Base-by-base conservation (phyloP, 2,888 invertebrate genomes). In the Pomacea canaliculata region DNA sequence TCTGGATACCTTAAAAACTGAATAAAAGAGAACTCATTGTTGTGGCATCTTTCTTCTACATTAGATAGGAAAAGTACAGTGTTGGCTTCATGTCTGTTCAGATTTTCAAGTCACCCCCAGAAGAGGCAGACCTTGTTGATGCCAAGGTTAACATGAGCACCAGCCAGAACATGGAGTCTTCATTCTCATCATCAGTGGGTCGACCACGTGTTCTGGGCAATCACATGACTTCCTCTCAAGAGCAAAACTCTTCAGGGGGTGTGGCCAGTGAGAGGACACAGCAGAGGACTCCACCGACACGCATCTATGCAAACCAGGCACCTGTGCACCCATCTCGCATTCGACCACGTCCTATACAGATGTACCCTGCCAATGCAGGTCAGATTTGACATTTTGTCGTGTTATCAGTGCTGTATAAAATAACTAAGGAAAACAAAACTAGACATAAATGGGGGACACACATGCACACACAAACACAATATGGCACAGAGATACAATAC, bases 61-160 rank as follows among this genome's bases (percentile, higher is more conserved):
- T 2, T 56, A 16, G 51, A 56, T 56, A 2, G 51, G 51, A 56
- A 23, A 1, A 16, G 51, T 13, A 16, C 51, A 56, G 1, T 56
- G 51, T 4, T 56, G 51, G 51, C 12, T 56, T 1, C 16, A 2
- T 56, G 66, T 59, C 13, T 70, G 59, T 66, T 67, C 79, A 89
- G 88, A 88, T 90, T 71, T 89, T 90, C 76, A 86, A 86, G 73
- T 83, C 83, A 37, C 80, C 83, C 9, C 89, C 89, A 18, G 87
- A 87, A 68, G 88, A 86, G 68, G 83, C 84, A 19, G 89, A 89
- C 71, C 80, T 69, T 65, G 77, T 59, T 73, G 83, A 82, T 56
- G 73, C 68, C 49, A 78, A 66, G 68, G 72, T 51, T 67, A 76
- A 68, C 59, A 16, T 10, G 27, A 51, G 49, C 46, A 48, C 23